Base-by-base conservation (phyloP, 2,113 vertebrate genomes). In the Lampris megalopsis region DNA sequence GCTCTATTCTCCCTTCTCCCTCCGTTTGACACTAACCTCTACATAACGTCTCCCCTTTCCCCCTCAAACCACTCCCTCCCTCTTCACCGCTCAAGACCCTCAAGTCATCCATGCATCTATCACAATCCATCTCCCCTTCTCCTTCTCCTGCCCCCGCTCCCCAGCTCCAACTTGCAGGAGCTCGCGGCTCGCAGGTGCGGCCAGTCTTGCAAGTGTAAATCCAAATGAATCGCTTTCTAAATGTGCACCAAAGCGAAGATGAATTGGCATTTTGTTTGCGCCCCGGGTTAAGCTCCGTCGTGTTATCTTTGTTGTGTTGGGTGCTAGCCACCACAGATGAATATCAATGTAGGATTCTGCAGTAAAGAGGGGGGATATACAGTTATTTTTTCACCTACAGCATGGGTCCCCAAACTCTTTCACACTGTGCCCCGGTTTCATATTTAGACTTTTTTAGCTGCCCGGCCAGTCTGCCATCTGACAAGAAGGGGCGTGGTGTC, bases 31-130 rank as follows among this genome's bases (percentile, higher is more conserved):
- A 71, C 59, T 37, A 75, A 74, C 73, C 75, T 64, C 63, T 56
- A 60, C 49, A 40, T 79, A 67, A 85, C 63, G 65, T 58, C 24
- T 74, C 41, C 65, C 43, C 61, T 80, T 78, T 75, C 63, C 54
- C 9, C 48, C 50, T 69, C 53, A 37, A 3, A 3, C 11, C 54
- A 75, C 71, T 68, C 73, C 43, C 65, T 42, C 24, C 37, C 71
- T 57, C 43, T 64, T 68, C 45, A 43, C 43, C 63, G 45, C 54
- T 8, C 50, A 24, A 24, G 24, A 65, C 24, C 45, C 49, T 58
- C 35, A 0, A 41, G 71, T 73, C 50, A 56, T 49, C 59, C 61
- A 9, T 68, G 65, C 41, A 62, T 72, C 71, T 41, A 66, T 89
- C 79, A 71, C 42, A 43, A 56, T 65, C 64, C 73, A 38, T 49